A percentile compares a stretch with the other conserved stretches of the same genome.
phyloP scores from a whole-genome alignment of 2,888 invertebrate genomes.

The Mycogona germanica region DNA sequence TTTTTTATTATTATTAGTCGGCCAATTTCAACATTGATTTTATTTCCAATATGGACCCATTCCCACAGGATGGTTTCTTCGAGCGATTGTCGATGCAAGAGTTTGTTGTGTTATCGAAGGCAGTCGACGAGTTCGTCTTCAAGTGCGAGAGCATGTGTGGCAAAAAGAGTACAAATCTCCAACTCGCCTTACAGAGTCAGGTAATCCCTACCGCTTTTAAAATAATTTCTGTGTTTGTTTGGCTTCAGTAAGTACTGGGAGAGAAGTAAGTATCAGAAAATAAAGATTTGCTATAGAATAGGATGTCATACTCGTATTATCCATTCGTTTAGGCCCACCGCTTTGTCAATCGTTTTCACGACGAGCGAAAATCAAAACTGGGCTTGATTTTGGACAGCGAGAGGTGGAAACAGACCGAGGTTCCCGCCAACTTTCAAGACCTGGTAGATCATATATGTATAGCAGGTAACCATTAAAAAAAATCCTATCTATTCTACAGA shows the following conservation, averaged over 20 bases:
- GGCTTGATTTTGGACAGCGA: slow-evolving; percentile 76
- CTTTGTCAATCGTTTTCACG: slow-evolving; percentile 83
- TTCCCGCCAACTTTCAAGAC: slow-evolving; percentile 76
- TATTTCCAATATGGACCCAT: too few relatives aligned
- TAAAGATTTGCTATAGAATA: background rate
- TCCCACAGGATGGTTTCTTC: slow-evolving; percentile 42
- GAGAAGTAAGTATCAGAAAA: too few relatives aligned
- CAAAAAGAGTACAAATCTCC: slow-evolving; percentile 60
- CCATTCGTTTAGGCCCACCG: slow-evolving; percentile 58
- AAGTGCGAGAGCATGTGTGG: slow-evolving; percentile 63
- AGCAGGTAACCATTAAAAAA: background rate
- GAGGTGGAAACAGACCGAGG: slow-evolving; percentile 86
- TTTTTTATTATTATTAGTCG: slow-evolving; percentile 14
- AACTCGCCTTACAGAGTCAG: slow-evolving; percentile 59
- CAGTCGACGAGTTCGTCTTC: slow-evolving; percentile 64
- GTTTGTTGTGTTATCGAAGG: slow-evolving; percentile 58
- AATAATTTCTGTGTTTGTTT: background rate
- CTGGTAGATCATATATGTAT: slow-evolving; percentile 55
- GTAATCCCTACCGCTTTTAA: slow-evolving; percentile 29
- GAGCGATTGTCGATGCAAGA: slow-evolving; percentile 60
- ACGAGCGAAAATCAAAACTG: slow-evolving; percentile 72
- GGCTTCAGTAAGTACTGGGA: too few relatives aligned
- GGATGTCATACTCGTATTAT: slow-evolving; percentile 29
- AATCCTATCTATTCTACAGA: background rate
- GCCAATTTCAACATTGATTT: too few relatives aligned